Percentiles rank a stretch among this genome's conserved stretches.
phyloP scores from a whole-genome alignment of 2,888 invertebrate species.

The Melinaea menophilus region DNA sequence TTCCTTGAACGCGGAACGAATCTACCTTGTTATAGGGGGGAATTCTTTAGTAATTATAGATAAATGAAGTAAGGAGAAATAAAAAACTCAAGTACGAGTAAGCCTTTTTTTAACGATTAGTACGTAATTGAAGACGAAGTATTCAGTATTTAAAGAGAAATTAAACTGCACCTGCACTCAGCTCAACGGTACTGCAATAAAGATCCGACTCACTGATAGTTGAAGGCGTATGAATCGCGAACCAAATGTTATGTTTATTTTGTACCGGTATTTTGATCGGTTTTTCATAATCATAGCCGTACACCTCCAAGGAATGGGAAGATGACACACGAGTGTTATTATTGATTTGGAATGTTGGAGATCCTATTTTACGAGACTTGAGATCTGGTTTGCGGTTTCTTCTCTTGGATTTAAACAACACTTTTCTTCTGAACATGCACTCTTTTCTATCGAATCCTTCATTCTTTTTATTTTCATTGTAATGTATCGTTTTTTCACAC shows the following conservation, averaged over 20 bases:
- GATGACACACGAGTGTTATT: constrained; percentile 31
- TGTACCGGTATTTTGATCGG: constrained; percentile 11
- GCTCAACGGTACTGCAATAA: constrained; percentile 3
- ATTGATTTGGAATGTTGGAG: background rate
- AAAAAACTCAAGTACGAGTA: too few relatives aligned
- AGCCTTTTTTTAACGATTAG: too few relatives aligned
- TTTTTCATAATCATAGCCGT: constrained; percentile 42
- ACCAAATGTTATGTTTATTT: constrained; percentile 20
- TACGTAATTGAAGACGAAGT: background rate
- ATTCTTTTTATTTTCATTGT: constrained; percentile 10
- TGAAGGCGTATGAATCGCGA: constrained; percentile 32
- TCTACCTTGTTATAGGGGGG: too few relatives aligned
- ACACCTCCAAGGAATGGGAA: constrained; percentile 45
- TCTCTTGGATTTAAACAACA: constrained; percentile 38
- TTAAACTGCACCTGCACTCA: background rate
- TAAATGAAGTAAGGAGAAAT: too few relatives aligned
- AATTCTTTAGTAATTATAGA: too few relatives aligned
- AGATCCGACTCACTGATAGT: constrained; percentile 11
- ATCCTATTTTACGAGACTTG: background rate
- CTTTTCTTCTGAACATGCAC: constrained; percentile 41
- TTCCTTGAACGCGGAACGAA: too few relatives aligned
- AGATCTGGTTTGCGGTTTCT: constrained; percentile 13
- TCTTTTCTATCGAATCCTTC: constrained; percentile 23
- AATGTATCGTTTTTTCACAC: constrained; percentile 24
- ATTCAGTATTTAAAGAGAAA: constrained; percentile 2